Base-by-base conservation (phyloP, 2,888 invertebrate species). In the Ophion obscuratus region DNA sequence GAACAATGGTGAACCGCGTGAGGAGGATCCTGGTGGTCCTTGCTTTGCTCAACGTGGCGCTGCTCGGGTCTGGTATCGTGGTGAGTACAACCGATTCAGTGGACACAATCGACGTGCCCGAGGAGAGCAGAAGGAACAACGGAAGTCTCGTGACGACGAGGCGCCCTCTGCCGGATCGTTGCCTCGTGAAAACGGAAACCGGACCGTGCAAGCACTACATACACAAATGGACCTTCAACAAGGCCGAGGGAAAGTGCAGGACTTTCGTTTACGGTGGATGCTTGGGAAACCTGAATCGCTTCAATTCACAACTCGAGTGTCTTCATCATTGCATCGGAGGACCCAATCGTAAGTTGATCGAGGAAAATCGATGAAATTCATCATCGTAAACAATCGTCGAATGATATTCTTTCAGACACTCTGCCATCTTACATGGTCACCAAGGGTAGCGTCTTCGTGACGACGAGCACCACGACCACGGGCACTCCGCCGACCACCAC, bases 181-280 rank as follows among this genome's bases (percentile, higher is more conserved):
- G 95, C 89, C 94, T 95, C 62, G 95, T 95, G 1, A 94, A 93
- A 73, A 93, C 95, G 7, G 95, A 95, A 31, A 92, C 93, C 31
- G 96, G 96, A 0, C 96, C 95, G 11, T 96, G 96, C 93, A 96
- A 95, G 90, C 95, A 95, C 88, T 96, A 95, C 90, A 95, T 96
- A 61, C 95, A 96, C 92, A 96, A 96, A 94, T 97, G 96, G 96
- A 95, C 96, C 27, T 96, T 95, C 93, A 95, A 96, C 90, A 95
- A 95, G 86, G 95, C 93, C 44, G 92, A 92, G 67, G 93, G 92
- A 59, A 94, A 95, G 66, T 97, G 97, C 92, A 94, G 94, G 83
- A 95, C 95, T 87, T 97, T 96, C 90, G 94, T 95, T 24, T 97
- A 96, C 95, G 96, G 96, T 73, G 97, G 97, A 75, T 97, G 97